Base-by-base conservation (phyloP, 2,113 vertebrate species). In the Lonchura striata region DNA sequence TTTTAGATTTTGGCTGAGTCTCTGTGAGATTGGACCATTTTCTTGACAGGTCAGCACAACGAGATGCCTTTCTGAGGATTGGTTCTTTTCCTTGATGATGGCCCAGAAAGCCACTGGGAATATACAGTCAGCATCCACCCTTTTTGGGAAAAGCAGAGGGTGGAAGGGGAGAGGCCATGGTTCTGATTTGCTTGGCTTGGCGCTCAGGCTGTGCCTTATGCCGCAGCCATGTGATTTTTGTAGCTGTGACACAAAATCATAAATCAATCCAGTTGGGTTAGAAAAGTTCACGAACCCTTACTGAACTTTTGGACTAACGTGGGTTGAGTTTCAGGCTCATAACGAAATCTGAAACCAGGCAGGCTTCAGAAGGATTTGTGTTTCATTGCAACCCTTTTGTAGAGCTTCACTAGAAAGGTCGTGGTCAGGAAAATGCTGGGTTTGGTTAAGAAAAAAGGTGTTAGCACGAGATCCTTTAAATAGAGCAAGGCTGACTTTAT, bases 231-330 rank as follows among this genome's bases (percentile, higher is more conserved):
- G 13, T 96, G 95, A 80, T 83, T 80, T 57, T 68, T 90, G 68
- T 81, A 84, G 82, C 86, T 92, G 76, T 92, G 88, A 93, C 95
- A 96, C 61, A 70, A 92, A 86, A 64, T 41, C 93, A 91, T 96
- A 92, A 96, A 96, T 96, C 94, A 94, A 89, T 80, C 79, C 86
- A 77, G 88, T 91, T 95, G 86, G 90, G 91, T 93, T 90, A 79
- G 85, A 56, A 93, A 89, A 93, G 96, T 97, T 97, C 96, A 96
- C 54, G 78, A 95, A 97, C 97, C 92, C 81, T 85, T 50, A 74
- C 72, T 96, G 94, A 96, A 96, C 94, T 90, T 96, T 75, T 94
- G 89, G 94, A 82, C 46, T 47, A 96, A 91, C 25, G 41, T 93
- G 93, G 90, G 70, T 97, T 52, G 25, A 93, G 92, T 96, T 93